phyloP scores from a whole-genome alignment of 1,140 invertebrate genomes.

The Kradibia gibbosae region DNA sequence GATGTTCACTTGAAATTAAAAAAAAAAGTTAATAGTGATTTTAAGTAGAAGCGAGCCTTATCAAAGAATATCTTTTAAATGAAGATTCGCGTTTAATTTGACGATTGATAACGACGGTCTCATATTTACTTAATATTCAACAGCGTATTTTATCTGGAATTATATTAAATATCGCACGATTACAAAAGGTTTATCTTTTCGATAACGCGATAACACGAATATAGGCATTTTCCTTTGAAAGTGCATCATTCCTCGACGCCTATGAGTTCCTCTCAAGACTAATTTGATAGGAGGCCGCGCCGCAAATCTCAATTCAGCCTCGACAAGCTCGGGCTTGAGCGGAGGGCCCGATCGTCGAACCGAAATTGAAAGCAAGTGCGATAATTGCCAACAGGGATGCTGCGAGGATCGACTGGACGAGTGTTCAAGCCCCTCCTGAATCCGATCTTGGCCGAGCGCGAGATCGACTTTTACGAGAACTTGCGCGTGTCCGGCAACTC shows the following conservation, averaged over 20 bases:
- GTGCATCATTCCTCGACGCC: not conserved
- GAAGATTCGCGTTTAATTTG: not conserved
- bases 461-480: constrained; percentile 82
- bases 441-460: constrained; percentile 77
- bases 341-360: too few species aligned
- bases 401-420: constrained; percentile 77
- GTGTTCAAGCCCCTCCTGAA: constrained; percentile 84
- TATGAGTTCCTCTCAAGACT: not conserved
- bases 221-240: not conserved
- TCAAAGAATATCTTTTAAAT: not conserved
- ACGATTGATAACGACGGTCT: constrained; percentile 14
- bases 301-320: not conserved
- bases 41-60: not conserved
- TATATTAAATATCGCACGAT: constrained; percentile 17
- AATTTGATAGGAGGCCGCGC: not conserved
- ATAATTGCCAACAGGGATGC: constrained; percentile 74
- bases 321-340: too few species aligned
- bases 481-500: constrained; percentile 72
- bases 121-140: not conserved
- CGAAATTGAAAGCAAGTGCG: not conserved
- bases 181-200: constrained; percentile 23
- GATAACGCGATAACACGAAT: constrained; percentile 21
- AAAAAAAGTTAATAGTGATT: too few species aligned
- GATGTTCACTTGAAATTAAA: too few species aligned
- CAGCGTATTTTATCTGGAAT: constrained; percentile 18